Evolutionary conservation across 2,113 vertebrate genomes (phyloP), one percentile per base, ranked within the genome.

Genomic region (Nesoenas mayeri): DNA sequence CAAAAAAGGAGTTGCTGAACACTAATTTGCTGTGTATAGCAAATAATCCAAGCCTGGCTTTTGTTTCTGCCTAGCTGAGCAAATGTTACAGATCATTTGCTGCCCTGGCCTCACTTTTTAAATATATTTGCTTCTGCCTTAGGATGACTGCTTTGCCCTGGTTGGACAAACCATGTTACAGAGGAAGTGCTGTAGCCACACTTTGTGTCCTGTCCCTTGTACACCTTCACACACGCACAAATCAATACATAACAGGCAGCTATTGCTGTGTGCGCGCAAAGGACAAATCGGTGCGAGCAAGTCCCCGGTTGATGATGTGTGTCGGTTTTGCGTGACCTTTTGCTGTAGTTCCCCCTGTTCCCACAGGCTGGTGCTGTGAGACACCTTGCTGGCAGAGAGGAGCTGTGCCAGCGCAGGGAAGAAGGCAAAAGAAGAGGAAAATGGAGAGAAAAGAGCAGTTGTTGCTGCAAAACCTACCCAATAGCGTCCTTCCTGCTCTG

Each of bases 31-130:
- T 82, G 74, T 29, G 60, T 64, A 13, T 34, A 88, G 82, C 65
- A 71, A 91, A 84, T 60, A 40, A 19, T 60, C 72, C 65, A 34
- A 66, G 67, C 85, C 69, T 80, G 71, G 74, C 50, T 83, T 92
- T 78, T 79, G 32, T 85, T 96, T 95, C 74, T 94, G 84, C 92
- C 61, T 65, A 75, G 91, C 83, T 44, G 65, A 69, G 90, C 93
- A 92, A 84, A 65, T 53, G 65, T 71, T n/a, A 79, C 72, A 53
- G 74, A 38, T 42, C 40, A 6, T 85, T 93, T 96, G 85, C 85
- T 90, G 88, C 48, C 57, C 79, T 56, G 75, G 47, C 31, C 75
- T 93, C 51, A 6, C 81, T 79, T 75, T 72, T 73, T 47, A 47
- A 64, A 77, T 47, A 5, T 21, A 48, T 58, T 65, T 85, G 64